phyloP scores from a whole-genome alignment of 2,797 vertebrate genomes.

The Bufotes viridis region DNA sequence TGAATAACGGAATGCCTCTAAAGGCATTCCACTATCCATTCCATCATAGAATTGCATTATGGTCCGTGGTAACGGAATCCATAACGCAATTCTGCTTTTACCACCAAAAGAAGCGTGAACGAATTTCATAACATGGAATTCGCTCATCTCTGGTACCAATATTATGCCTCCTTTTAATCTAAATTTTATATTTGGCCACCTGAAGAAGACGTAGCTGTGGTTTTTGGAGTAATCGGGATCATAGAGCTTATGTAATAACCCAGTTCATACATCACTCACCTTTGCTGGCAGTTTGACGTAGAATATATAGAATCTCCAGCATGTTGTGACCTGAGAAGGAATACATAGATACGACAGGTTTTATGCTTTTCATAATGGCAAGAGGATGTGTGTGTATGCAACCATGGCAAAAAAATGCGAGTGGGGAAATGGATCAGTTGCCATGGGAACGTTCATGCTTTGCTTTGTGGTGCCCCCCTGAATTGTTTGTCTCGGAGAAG shows the following conservation, averaged over 20 bases:
- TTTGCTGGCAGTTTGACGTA: conserved; percentile 88
- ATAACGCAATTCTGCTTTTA: no score
- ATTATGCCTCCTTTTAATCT: background rate
- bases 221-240: background rate
- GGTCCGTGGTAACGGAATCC: no score
- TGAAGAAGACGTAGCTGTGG: background rate
- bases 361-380: background rate
- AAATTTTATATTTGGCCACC: background rate
- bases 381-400: background rate
- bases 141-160: background rate
- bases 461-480: conserved; percentile 1
- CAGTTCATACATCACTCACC: conserved; percentile 72
- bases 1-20: no score
- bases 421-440: conserved; percentile 14
- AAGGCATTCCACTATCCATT: no score
- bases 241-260: background rate
- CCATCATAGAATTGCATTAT: no score
- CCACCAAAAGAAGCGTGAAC: no score
- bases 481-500: background rate
- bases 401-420: background rate
- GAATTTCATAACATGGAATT: no score
- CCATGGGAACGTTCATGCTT: conserved; percentile 31
- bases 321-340: conserved; percentile 79
- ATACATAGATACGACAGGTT: conserved; percentile 59
- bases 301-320: conserved; percentile 90